Evolutionary conservation across 2,797 vertebrate genomes (phyloP), one percentile per base, ranked within the genome.

Genomic region (Anisognathus igniventris): DNA sequence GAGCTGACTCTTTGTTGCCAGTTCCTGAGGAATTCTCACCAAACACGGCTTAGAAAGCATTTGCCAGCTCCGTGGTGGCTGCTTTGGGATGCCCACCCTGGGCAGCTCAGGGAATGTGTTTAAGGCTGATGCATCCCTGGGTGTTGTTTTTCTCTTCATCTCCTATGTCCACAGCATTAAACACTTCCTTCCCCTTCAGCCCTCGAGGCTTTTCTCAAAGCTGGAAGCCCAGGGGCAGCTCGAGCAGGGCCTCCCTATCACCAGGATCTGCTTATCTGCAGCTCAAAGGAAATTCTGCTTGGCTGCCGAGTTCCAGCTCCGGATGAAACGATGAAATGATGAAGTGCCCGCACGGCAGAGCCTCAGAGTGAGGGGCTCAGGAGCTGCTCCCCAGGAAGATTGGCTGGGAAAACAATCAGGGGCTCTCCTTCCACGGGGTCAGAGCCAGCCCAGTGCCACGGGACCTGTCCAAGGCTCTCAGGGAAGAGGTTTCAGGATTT

Each of bases 191-290:
- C 88, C 92, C 79, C 33, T 73, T 44, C 9, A 18, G 72, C 51
- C 28, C 81, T 27, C 25, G 45, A 40, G 86, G 83, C 20, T 50
- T 84, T 5, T 72, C 74, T 7, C 50, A 14, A 39, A 27, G 92
- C 78, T 82, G 92, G 68, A 28, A 87, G 27, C 56, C 27, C 42
- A 0, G 76, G 8, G 64, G 37, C 74, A 88, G 90, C 83, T 68
- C 1, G 30, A 93, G 81, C 61, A 21, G 82, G 67, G 86, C 82
- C 88, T 31, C 72, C n/a, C 86, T 79, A 58, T 85, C 94, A 5
- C 35, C 86, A 90, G 86, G 7, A 94, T 88, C 90, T 95, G 82
- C 88, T 96, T 85, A 85, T 95, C 90, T 88, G 75, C 60, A 35
- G 86, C 94, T 79, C 72, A 45, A 6, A 92, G 95, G 92, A 94